phyloP scores from a whole-genome alignment of 2,113 vertebrate genomes.

The Vidua macroura region DNA sequence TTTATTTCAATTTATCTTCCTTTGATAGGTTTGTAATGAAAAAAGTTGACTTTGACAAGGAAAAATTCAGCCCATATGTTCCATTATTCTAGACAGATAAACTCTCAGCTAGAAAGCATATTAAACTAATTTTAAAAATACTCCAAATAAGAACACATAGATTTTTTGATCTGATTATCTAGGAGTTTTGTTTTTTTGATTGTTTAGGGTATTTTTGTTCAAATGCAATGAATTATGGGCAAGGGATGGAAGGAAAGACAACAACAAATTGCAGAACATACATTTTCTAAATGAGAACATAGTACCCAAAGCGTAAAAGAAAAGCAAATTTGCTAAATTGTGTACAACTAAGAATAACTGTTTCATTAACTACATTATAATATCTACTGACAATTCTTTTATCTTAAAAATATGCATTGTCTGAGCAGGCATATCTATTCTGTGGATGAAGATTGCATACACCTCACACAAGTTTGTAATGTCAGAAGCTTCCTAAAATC shows the following conservation, averaged over 20 bases:
- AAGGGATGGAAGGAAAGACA: neutral
- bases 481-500: neutral
- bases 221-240: neutral
- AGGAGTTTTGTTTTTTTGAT: neutral
- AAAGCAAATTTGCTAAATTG: neutral
- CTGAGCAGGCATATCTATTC: neutral
- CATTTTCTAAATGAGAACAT: neutral
- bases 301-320: neutral
- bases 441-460: neutral
- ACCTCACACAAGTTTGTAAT: neutral
- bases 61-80: neutral
- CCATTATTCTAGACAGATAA: neutral
- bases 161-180: neutral
- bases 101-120: neutral
- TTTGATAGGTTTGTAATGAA: neutral
- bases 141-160: neutral
- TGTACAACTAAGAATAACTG: neutral
- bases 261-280: neutral
- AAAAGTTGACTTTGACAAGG: neutral
- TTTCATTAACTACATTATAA: neutral
- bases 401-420: neutral
- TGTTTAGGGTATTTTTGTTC: neutral
- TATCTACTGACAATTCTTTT: neutral
- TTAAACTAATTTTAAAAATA: neutral
- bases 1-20: neutral